These are phyloP conservation scores for Numenius phaeopus DNA, from an alignment of 2,797 vertebrate species.

Conservation along the genomic window DNA sequence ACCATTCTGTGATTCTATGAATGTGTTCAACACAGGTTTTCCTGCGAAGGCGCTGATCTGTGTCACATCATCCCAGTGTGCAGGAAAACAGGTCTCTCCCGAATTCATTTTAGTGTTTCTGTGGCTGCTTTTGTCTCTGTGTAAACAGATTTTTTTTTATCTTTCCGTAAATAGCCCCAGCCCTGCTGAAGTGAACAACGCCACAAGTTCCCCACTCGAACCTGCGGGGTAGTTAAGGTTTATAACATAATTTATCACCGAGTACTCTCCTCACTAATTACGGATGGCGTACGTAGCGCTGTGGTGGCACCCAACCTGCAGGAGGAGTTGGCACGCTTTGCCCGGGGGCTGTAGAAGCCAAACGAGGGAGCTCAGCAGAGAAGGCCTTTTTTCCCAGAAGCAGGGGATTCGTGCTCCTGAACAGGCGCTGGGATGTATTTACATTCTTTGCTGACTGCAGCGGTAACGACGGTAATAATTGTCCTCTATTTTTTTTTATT, in stretches of 20 bases:
- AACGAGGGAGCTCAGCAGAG: not conserved
- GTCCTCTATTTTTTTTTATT: not conserved
- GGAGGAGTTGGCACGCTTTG: not conserved
- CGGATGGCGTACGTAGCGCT: fast-evolving
- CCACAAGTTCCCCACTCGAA: not conserved
- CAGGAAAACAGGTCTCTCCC: not conserved
- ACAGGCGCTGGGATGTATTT: fast-evolving
- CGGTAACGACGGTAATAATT: not conserved
- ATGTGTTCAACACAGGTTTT: fast-evolving
- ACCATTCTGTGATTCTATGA: not conserved
- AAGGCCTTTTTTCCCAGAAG: fast-evolving
- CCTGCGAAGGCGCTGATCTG: not conserved
- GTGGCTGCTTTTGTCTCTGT: not conserved
- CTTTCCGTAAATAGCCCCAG: not conserved
- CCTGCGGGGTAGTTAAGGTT: not conserved
- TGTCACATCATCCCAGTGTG: fast-evolving
- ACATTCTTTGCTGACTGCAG: fast-evolving
- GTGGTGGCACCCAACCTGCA: fast-evolving
- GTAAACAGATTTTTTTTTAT: not conserved
- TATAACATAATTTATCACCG: fast-evolving
- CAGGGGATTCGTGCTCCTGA: not conserved
- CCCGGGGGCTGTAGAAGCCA: fast-evolving
- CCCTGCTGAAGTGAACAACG: not conserved
- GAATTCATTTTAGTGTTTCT: fast-evolving
- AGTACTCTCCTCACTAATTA: not conserved